Evolutionary conservation across 2,888 invertebrate species (phyloP).

Genomic region (Apotomis betuletana): DNA sequence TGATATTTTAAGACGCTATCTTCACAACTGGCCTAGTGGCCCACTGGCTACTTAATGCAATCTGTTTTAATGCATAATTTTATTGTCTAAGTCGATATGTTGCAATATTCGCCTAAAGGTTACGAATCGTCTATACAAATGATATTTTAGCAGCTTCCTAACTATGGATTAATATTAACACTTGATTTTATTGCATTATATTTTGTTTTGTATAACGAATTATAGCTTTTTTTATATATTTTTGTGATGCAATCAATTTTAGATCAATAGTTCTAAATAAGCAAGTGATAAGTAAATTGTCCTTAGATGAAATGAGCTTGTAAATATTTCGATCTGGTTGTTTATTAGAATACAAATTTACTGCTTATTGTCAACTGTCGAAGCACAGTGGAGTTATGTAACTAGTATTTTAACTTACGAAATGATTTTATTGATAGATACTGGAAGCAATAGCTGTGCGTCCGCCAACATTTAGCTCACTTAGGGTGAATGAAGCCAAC

Average conservation of each 20-base stretch:
- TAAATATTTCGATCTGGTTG: slow-evolving; percentile 75
- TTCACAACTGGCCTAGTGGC: slow-evolving; percentile 31
- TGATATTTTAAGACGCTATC: slow-evolving; percentile 39
- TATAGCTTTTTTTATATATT: slow-evolving; percentile 56
- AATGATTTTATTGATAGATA: neutral
- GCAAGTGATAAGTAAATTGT: slow-evolving; percentile 43
- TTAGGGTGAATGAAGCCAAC: too few species aligned
- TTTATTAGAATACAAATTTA: slow-evolving; percentile 65
- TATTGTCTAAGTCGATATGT: slow-evolving; percentile 67
- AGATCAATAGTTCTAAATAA: slow-evolving; percentile 51
- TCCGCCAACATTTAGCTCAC: too few species aligned
- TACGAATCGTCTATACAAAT: slow-evolving; percentile 49
- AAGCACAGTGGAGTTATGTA: slow-evolving; percentile 48
- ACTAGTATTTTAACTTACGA: slow-evolving; percentile 10
- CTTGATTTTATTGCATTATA: slow-evolving; percentile 62
- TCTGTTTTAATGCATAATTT: slow-evolving; percentile 64
- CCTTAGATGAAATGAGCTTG: slow-evolving; percentile 58
- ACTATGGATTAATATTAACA: slow-evolving; percentile 51
- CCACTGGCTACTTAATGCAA: slow-evolving; percentile 31
- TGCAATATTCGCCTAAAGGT: slow-evolving; percentile 79
- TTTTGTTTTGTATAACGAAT: slow-evolving; percentile 68
- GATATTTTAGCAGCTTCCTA: slow-evolving; percentile 36
- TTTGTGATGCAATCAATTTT: slow-evolving; percentile 63
- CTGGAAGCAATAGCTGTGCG: neutral
- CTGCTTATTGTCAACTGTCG: slow-evolving; percentile 62